Conservation (phyloP, 2,797 vertebrate species). For the Pempheris klunzingeri region DNA sequence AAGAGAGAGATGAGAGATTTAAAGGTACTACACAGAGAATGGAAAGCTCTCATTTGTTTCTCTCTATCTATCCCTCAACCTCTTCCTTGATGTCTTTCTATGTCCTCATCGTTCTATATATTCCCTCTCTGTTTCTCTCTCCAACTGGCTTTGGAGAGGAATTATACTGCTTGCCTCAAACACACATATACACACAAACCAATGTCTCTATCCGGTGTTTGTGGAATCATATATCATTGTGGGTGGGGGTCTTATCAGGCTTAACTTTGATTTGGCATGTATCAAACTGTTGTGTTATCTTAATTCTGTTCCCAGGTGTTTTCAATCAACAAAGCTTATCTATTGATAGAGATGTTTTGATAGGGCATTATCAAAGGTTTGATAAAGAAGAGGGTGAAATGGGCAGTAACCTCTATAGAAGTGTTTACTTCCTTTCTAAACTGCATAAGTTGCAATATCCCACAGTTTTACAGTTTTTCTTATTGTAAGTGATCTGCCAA, state of each 20-base stretch:
- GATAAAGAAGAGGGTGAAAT: slow-evolving; percentile 32
- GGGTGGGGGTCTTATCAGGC: slow-evolving; percentile 33
- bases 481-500: slow-evolving; percentile 1
- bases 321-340: slow-evolving; percentile 44
- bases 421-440: not conserved
- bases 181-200: slow-evolving; percentile 1
- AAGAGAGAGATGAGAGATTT: slow-evolving; percentile 58
- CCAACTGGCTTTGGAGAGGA: slow-evolving; percentile 11
- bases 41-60: slow-evolving; percentile 52
- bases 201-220: not conserved
- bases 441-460: not conserved
- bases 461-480: not conserved
- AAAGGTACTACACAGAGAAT: slow-evolving; percentile 56
- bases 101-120: slow-evolving; percentile 29
- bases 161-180: not conserved
- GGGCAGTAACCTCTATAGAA: slow-evolving; percentile 26
- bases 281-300: slow-evolving; percentile 46
- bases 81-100: slow-evolving; percentile 9
- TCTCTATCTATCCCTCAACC: not conserved
- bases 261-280: slow-evolving; percentile 39
- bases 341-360: slow-evolving; percentile 30
- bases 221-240: slow-evolving; percentile 23
- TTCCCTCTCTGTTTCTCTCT: slow-evolving; percentile 1
- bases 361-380: slow-evolving; percentile 36
- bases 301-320: slow-evolving; percentile 49